Base-by-base conservation (phyloP, 2,888 invertebrate species). In the Auanema freiburgensis region DNA sequence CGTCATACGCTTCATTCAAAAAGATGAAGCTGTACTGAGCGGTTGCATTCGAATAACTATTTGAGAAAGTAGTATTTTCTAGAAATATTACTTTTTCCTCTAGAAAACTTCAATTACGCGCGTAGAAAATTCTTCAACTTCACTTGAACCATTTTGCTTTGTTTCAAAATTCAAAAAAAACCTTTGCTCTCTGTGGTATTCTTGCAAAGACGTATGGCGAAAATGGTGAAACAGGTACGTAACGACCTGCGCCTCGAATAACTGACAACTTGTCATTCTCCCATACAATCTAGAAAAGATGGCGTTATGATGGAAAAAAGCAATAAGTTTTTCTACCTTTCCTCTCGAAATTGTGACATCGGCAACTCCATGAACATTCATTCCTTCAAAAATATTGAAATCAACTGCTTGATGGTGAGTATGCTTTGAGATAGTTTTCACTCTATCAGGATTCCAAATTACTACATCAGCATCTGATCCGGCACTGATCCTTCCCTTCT, bases 381-480 rank as follows among this genome's bases (percentile, higher is more conserved):
- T 77, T 24, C 81, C 84, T 63, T 98, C 97, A 85, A 97, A 98
- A 73, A 98, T 94, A 85, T 98, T 98, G 84, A 93, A 96, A 87
- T 97, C 93, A 65, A 91, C 90, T 1, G 92, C 92, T 43, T 94
- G 93, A 76, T 92, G 90, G 85, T 98, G 97, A 0, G 91, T 91
- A 76, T 91, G 88, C 54, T 70, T 75, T 11, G 94, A 92, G 84
- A 98, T 95, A 72, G 90, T 91, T 65, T 92, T 87, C 60, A 90
- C 91, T 55, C 89, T 89, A 58, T 89, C 87, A 1, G 93, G 91
- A 87, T 98, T 92, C 98, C 97, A 99, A 68, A 99, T 89, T 10
- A 98, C 91, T 68, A 98, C 88, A 85, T 98, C 98, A 0, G 96
- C 98, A 87, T 98, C 98, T 2, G 93, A 92, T 71, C 93, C 93